Base-by-base conservation (phyloP, 2,888 invertebrate genomes). In the Drosophila meridionalis region DNA sequence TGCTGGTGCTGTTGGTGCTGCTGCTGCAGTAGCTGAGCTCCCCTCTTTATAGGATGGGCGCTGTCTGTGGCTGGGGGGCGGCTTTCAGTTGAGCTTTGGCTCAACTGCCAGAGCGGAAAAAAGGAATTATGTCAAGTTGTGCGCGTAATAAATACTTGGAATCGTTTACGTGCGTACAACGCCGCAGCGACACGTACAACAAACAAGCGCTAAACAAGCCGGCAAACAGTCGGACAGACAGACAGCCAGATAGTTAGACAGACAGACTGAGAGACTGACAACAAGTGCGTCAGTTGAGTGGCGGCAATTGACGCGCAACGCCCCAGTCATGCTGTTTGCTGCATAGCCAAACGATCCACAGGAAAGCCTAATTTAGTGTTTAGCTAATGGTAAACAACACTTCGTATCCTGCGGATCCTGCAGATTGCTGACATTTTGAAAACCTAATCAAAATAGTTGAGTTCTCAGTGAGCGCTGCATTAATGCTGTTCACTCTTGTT, bases 121-220 rank as follows among this genome's bases (percentile, higher is more conserved):
- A 75, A 77, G 81, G 83, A 89, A 90, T 90, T 90, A 89, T 90
- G 89, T 91, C 89, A 91, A 89, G 89, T 89, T 91, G 91, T 84
- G 80, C 78, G 80, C 89, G 91, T 80, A 90, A 90, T 90, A 88
- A 90, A 90, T 88, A 90, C 86, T 85, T 77, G 87, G 82, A 80
- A 87, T 84, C 83, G 90, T 76, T 90, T 85, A 88, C 89, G 85
- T 88, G 85, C 90, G 87, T 86, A 86, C 72, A 80, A 82, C 88
- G 77, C 83, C 80, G 69, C 79, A 70, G 65, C 69, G 73, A 83
- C 84, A 85, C 80, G 88, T 82, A 82, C 75, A 82, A 69, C 84
- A 90, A 85, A 80, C 86, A 80, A 73, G 60, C 62, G 71, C 48
- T 45, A 77, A 75, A 70, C 76, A 77, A 70, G 65, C 47, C 30